Evolutionary conservation across 1,140 invertebrate genomes (phyloP), one percentile per base, ranked within the genome.

Genomic region (Antheraea mylitta): DNA sequence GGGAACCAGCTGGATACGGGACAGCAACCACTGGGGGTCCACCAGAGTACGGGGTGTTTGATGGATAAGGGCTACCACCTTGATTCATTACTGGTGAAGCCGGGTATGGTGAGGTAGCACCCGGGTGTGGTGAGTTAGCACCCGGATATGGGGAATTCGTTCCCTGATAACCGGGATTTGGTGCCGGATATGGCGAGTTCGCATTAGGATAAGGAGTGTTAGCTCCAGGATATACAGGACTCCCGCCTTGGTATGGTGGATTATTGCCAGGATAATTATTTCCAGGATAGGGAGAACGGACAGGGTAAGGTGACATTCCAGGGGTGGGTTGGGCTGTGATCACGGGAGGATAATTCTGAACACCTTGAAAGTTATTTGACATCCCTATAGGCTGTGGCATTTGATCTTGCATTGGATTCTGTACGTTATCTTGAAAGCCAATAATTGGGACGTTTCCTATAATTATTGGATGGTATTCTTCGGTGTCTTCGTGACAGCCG

Each of bases 371-470:
- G 58, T 65, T 68, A 38, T 73, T 67, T 5, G 67, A 11, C 9
- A 67, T 61, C 38, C 19, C 19, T 30, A 68, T 70, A 16, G 68
- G 58, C n/a, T 76, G 67, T 16, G 81, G 82, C 70, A 81, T 71
- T 72, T 86, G 83, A 68, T 81, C 73, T 13, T 78, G 73, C 1
- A 82, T 42, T 1, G 80, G 81, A 64, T 83, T 81, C 62, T 82
- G 90, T 8, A 92, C 84, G 13, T 92, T 87, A 36, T 93, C 91
- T 71, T 89, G 87, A 18, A 87, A 83, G 8, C 87, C 91, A 0
- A 82, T 80, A 60, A 94, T 74, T 4, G 96, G 95, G 64, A 96
- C 87, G 16, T 94, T 95, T 10, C 96, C 95, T 66, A 96, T 93
- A 3, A 93, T 92, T 13, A 96, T 88, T 0, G 90, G 83, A 19